Evolutionary conservation across 2,797 vertebrate species (phyloP).

Genomic region (Leptoclinus maculatus): DNA sequence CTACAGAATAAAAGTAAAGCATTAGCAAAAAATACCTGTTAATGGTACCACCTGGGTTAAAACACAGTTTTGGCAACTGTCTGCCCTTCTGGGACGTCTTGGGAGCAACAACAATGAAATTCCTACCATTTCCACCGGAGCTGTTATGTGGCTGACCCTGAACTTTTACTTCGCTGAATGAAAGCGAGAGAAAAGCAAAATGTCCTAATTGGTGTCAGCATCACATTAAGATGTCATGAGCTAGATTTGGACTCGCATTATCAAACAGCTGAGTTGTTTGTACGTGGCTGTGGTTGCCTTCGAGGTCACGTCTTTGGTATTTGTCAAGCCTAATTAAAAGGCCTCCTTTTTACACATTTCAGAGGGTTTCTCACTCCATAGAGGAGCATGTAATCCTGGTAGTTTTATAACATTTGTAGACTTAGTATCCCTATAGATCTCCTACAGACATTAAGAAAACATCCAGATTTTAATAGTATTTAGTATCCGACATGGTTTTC

Average conservation of each 20-base stretch:
- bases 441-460: not conserved
- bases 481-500: too few species aligned
- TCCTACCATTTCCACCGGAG: slow-evolving; percentile 16
- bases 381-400: not conserved
- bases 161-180: slow-evolving; percentile 38
- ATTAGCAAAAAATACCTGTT: not conserved
- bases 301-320: slow-evolving; percentile 14
- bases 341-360: not conserved
- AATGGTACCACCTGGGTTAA: not conserved
- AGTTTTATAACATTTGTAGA: not conserved
- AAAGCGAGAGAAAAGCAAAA: slow-evolving; percentile 16
- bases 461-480: not conserved
- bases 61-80: not conserved
- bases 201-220: slow-evolving; percentile 45
- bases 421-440: not conserved
- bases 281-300: not conserved
- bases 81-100: not conserved
- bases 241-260: slow-evolving; percentile 48
- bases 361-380: not conserved
- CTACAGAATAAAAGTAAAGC: not conserved
- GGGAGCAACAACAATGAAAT: slow-evolving; percentile 16
- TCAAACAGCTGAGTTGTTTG: slow-evolving; percentile 50
- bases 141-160: slow-evolving; percentile 31
- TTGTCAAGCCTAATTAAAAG: slow-evolving; percentile 5
- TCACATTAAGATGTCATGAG: slow-evolving; percentile 57